Conservation (phyloP, 2,113 vertebrate genomes). For the Cynopterus brachyotis region DNA sequence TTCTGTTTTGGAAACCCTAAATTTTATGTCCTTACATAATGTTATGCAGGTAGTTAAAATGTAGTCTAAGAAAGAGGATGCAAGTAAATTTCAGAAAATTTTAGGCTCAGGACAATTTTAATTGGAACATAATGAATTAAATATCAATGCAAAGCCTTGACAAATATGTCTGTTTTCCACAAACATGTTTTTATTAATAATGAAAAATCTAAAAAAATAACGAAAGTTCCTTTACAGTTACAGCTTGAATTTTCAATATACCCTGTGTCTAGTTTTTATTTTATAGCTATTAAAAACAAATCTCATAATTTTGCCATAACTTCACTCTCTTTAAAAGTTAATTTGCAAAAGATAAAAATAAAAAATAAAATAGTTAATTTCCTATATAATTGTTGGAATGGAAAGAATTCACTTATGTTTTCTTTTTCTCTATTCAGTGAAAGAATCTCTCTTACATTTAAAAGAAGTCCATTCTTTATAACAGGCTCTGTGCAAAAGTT, state of each 20-base stretch:
- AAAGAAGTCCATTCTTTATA: constrained; percentile 39
- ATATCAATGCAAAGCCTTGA: not conserved
- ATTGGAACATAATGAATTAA: not conserved
- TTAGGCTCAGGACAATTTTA: not conserved
- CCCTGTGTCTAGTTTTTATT: not conserved
- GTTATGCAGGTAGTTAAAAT: not conserved
- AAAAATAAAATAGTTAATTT: not conserved
- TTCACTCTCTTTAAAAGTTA: not conserved
- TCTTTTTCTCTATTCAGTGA: not conserved
- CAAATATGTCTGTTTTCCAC: not conserved
- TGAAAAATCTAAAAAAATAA: not conserved
- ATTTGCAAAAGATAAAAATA: not conserved
- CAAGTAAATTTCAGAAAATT: not conserved
- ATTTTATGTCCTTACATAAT: not conserved
- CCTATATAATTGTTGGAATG: not conserved
- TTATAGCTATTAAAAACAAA: not conserved
- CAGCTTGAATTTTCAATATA: not conserved
- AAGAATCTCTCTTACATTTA: not conserved
- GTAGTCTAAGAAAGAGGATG: not conserved
- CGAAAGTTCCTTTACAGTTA: not conserved
- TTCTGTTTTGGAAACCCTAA: not conserved
- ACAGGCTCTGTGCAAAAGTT: constrained; percentile 16
- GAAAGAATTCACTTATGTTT: not conserved
- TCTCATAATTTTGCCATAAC: not conserved
- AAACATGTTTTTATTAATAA: not conserved